A percentile compares a stretch with the other conserved stretches of the same genome.
phyloP scores from a whole-genome alignment of 2,797 vertebrate genomes.

The Typhlichthys subterraneus region DNA sequence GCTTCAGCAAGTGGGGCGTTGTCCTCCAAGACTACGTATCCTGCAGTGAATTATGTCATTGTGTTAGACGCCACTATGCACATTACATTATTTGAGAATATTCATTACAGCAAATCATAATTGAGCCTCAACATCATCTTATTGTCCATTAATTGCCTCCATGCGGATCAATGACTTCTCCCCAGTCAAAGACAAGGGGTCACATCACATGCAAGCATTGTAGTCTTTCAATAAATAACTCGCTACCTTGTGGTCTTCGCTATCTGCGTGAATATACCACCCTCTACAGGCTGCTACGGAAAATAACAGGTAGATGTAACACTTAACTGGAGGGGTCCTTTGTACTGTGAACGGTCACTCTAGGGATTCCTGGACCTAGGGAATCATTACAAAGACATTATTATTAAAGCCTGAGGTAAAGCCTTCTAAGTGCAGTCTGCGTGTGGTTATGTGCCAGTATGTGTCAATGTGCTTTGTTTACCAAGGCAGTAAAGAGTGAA shows the following conservation, averaged over 20 bases:
- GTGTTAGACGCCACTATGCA: neutral
- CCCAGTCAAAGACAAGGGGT: neutral
- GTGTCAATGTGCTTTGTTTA: constrained; percentile 42
- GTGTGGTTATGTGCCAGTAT: neutral
- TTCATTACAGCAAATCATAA: neutral
- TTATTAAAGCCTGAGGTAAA: constrained; percentile 8
- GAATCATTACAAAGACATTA: constrained; percentile 28
- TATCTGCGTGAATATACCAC: constrained; percentile 12
- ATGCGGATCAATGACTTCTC: neutral
- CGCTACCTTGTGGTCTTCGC: too few relatives aligned
- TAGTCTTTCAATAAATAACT: too few relatives aligned
- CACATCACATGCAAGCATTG: too few relatives aligned
- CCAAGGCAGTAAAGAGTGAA: constrained; percentile 83
- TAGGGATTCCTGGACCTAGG: constrained; percentile 82
- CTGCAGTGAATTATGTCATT: constrained; percentile 55
- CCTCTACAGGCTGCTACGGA: constrained; percentile 37
- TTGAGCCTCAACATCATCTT: constrained; percentile 4
- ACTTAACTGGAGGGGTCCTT: constrained; percentile 80
- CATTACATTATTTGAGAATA: neutral
- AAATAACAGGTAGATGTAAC: constrained; percentile 38
- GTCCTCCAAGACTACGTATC: constrained; percentile 80
- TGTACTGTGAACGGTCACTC: constrained; percentile 79
- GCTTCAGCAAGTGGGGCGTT: constrained; percentile 72
- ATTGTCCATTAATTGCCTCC: neutral
- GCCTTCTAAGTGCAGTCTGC: neutral